These are phyloP conservation scores for Parauchenoglanis punctatus DNA, from an alignment of 2,797 vertebrate species.

Conservation along the genomic window DNA sequence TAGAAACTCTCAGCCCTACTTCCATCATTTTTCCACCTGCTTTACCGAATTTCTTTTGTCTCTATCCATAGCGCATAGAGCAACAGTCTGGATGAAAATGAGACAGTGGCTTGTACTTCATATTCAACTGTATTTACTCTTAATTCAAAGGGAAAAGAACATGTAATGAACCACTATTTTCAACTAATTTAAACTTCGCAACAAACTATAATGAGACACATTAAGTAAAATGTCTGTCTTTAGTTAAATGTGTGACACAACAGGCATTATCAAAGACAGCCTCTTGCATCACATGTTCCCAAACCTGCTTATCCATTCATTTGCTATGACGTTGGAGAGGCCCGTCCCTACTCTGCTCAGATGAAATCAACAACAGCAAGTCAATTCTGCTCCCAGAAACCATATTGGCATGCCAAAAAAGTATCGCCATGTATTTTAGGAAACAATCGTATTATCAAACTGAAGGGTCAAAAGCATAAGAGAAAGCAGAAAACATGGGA, in stretches of 20 bases:
- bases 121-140: background rate
- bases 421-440: background rate
- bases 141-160: background rate
- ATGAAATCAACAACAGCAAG: conserved; percentile 9
- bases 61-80: background rate
- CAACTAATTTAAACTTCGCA: background rate
- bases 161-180: background rate
- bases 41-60: conserved; percentile 21
- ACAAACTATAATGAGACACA: background rate
- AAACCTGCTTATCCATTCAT: conserved; percentile 36
- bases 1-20: conserved; percentile 31
- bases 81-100: background rate
- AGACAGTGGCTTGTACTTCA: background rate
- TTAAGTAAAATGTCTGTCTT: background rate
- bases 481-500: background rate
- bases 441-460: background rate
- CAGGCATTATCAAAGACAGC: background rate
- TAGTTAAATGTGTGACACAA: background rate
- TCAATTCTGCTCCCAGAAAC: conserved; percentile 8
- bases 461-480: background rate
- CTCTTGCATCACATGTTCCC: conserved; percentile 23
- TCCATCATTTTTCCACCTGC: conserved; percentile 57
- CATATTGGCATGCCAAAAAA: background rate
- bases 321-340: conserved; percentile 5
- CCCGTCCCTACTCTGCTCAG: background rate